Conservation (phyloP, 2,888 invertebrate species). For the Harpagoxenus sublaevis region DNA sequence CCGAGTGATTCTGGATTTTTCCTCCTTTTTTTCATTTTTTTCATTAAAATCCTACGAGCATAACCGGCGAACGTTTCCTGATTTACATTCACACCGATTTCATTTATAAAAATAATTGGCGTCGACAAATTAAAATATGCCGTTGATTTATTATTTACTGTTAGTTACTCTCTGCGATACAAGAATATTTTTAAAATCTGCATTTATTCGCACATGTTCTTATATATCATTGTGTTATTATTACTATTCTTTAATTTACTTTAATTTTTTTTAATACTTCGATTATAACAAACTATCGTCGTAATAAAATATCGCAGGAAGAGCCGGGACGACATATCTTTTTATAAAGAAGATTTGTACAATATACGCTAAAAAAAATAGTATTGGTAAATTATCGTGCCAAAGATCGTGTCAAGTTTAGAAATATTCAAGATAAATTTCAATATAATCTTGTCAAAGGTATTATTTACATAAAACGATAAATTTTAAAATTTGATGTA, state of each 20-base stretch:
- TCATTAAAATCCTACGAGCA: constrained; percentile 10
- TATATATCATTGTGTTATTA: neutral
- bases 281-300: neutral
- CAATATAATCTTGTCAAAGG: neutral
- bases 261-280: neutral
- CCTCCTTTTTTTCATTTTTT: neutral
- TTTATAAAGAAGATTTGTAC: neutral
- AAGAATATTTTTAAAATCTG: neutral
- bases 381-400: neutral
- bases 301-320: neutral
- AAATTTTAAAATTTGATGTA: neutral
- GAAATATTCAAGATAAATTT: neutral
- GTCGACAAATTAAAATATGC: constrained; percentile 14
- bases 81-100: constrained; percentile 1
- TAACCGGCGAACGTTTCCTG: neutral
- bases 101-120: neutral
- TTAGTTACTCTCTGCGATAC: neutral
- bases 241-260: neutral
- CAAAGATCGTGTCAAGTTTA: neutral
- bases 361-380: neutral
- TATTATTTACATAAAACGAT: neutral
- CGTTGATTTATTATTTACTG: neutral
- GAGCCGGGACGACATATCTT: neutral
- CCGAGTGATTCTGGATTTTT: constrained; percentile 16
- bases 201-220: neutral